Evolutionary conservation across 2,797 vertebrate species (phyloP).

Genomic region (Synaphobranchus kaupii): DNA sequence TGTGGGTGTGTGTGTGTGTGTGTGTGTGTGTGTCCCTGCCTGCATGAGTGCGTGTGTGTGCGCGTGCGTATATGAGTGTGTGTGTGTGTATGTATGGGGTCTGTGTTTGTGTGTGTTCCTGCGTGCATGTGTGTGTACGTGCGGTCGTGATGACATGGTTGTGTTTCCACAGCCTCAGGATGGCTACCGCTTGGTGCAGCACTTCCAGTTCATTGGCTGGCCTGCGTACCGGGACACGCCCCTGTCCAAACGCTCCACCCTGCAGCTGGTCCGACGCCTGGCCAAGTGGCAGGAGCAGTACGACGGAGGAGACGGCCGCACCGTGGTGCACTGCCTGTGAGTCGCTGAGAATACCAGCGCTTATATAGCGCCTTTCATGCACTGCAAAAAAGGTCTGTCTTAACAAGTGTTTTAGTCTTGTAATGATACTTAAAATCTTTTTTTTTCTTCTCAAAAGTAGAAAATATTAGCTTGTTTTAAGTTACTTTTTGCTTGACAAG

Average conservation of each 20-base stretch:
- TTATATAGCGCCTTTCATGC: not conserved
- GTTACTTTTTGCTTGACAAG: too few relatives aligned
- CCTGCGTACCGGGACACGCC: slow-evolving; percentile 94
- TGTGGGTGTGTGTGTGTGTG: too few relatives aligned
- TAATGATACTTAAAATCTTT: too few relatives aligned
- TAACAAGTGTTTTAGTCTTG: too few relatives aligned
- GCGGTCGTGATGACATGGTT: not conserved
- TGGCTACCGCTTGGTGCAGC: slow-evolving; percentile 93
- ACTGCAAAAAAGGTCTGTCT: too few relatives aligned
- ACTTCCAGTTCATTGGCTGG: slow-evolving; percentile 98
- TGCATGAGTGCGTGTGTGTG: not conserved
- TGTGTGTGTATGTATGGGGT: not conserved
- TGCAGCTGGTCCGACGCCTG: slow-evolving; percentile 88
- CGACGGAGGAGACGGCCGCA: slow-evolving; percentile 90
- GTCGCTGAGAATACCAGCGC: slow-evolving; percentile 50
- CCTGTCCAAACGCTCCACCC: slow-evolving; percentile 91
- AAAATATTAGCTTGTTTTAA: too few relatives aligned
- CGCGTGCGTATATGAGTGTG: not conserved
- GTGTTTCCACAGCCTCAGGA: slow-evolving; percentile 84
- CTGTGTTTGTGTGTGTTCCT: too few relatives aligned
- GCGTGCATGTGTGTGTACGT: too few relatives aligned
- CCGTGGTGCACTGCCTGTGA: slow-evolving; percentile 96
- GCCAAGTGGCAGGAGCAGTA: slow-evolving; percentile 98
- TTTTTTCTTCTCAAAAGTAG: too few relatives aligned
- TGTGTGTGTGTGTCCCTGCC: too few relatives aligned